Percentiles rank a stretch among this genome's conserved stretches.
Conservation (phyloP, 1,140 invertebrate species). For the Ptiloglossa arizonensis region DNA sequence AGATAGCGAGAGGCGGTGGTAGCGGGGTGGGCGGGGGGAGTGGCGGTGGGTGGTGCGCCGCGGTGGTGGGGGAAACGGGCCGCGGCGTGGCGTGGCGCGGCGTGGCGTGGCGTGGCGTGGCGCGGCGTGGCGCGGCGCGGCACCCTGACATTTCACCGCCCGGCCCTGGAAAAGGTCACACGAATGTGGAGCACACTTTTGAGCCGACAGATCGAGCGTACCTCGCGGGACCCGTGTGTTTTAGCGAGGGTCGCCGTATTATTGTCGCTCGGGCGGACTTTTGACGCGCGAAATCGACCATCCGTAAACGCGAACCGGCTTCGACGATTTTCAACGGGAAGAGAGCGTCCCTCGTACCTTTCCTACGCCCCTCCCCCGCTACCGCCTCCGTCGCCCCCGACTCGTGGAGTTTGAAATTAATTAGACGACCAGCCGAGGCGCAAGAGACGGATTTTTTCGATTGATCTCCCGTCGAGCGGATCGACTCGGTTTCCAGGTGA, state of each 20-base stretch:
- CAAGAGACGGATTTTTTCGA: no score
- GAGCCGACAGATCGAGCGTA: constrained; percentile 36
- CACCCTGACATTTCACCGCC: constrained; percentile 52
- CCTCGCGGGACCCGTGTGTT: constrained; percentile 15
- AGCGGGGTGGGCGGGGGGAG: no score
- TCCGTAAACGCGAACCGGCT: constrained; percentile 7
- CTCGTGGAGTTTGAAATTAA: neutral
- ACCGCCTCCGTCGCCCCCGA: no score
- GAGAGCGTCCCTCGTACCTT: neutral
- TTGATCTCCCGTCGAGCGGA: no score
- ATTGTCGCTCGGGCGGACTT: neutral
- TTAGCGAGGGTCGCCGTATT: neutral
- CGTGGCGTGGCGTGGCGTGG: no score
- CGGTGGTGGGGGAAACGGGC: no score
- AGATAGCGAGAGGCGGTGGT: no score
- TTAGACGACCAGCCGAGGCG: constrained; percentile 15
- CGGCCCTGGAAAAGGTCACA: constrained; percentile 56
- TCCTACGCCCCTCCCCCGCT: no score
- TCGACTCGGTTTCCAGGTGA: no score
- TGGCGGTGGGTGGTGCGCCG: no score
- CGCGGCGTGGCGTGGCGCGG: neutral
- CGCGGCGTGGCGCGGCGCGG: neutral
- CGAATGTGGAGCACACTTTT: constrained; percentile 47
- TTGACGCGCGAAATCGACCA: constrained; percentile 22
- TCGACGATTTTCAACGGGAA: neutral